Base-by-base conservation (phyloP, 1,140 invertebrate genomes). In the Neodiprion lecontei region DNA sequence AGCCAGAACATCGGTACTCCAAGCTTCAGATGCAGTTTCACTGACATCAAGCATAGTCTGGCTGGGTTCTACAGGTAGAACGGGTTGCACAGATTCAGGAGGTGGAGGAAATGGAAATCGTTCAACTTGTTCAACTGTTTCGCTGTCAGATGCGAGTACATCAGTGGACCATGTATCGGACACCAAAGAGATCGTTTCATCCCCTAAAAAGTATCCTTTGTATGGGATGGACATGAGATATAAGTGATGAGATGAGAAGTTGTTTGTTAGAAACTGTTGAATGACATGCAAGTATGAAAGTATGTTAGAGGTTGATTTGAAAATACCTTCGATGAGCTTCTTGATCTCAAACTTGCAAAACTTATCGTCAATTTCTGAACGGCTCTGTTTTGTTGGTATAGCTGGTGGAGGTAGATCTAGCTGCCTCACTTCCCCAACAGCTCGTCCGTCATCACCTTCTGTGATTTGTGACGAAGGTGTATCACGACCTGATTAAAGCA, bases 321-420 rank as follows among this genome's bases (percentile, higher is more conserved):
- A 48, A 66, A 74, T 79, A 90, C 93, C 95, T 90, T 95, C 95
- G 72, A 95, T 90, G 49, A 96, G 87, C 82, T 95, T 95, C 86
- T 96, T 97, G 49, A 99, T 97, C 84, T 98, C 97, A 89, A 99
- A 99, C 89, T 98, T 98, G 82, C 98, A 98, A 91, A 99, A 99
- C 87, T 99, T 98, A 76, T 99, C 98, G 80, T 99, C 97, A 73
- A 99, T 97, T 83, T 99, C 98, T 74, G 95, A 95, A 9, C 94
- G 90, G 40, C 93, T 93, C 85, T 96, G 94, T 80, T 97, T 96
- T n/a, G 92, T 89, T 2, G 92, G 86, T 48, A 91, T 92, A 28
- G 91, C 89, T 11, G 92, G 90, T n/a, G 92, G 89, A 67, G 89
- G 84, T 9, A 89, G 76, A 87, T 90, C 88, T 82, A 87, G 81